Evolutionary conservation across 2,113 vertebrate genomes (phyloP), one percentile per base, ranked within the genome.

Genomic region (Polypterus bichir): DNA sequence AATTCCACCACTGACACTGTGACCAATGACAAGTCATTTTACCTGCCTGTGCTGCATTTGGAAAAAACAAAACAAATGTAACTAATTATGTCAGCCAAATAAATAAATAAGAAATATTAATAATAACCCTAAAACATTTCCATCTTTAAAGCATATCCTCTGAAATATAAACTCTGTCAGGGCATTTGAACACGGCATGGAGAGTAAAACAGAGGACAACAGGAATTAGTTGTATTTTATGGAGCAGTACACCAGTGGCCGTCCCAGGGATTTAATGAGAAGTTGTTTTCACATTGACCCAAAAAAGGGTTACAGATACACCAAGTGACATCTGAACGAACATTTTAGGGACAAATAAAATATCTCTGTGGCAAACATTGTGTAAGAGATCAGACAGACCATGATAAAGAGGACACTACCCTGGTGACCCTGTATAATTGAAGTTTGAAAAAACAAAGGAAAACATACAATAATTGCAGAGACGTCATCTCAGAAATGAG

Each of bases 231-330:
- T 69, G 46, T 69, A 66, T 54, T 69, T 60, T 47, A 57, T 68
- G 5, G 60, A 65, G 44, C 63, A 71, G 46, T 70, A 56, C 4
- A 70, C 60, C 3, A 58, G 58, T 59, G 59, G 62, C 11, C 7
- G 56, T 4, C 55, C 49, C 5, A 49, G 56, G 44, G 62, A 68
- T 4, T 58, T 64, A 9, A 64, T 68, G 1, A 9, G n/a, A 4
- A 68, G 66, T 11, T 71, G 59, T 7, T 45, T 10, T 11, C 69
- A 68, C 46, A 63, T 68, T 57, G 4, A 48, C 55, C 51, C 49
- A 53, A 27, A 64, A 9, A 56, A 11, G 57, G 64, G 55, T 5
- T 62, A 68, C 55, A 4, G 49, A 49, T 48, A 44, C 44, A 11
- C 57, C 10, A 59, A 56, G 44, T 7, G 56, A 5, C 11, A 53